Base-by-base conservation (phyloP, 2,888 invertebrate genomes). In the Stegana nigrithorax region DNA sequence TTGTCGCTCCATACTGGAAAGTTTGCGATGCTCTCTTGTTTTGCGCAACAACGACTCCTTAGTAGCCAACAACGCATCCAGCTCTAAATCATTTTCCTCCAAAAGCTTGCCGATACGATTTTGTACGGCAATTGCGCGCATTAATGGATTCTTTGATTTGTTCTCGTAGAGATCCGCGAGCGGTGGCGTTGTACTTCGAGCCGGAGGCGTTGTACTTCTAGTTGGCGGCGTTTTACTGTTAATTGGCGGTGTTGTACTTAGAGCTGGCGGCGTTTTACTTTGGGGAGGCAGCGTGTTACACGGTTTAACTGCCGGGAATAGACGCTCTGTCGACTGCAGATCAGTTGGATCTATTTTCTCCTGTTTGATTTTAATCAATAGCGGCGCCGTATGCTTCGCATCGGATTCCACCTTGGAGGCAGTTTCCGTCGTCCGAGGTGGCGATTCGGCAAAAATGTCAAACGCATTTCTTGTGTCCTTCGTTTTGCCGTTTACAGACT, bases 371-470 rank as follows among this genome's bases (percentile, higher is more conserved):
- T 36, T 36, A 36, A 10, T 36, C 36, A 21, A 5, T 10, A 8
- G n/a, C 19, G 57, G 27, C 10, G 39, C 25, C 10, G 57, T 39
- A 25, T 50, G 4, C 12, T 51, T 27, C 7, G 7, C 4, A 3
- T 51, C 14, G 26, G 14, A 6, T 27, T 51, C 2, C 27, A 5
- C 27, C 4, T 17, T 66, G 60, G 55, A n/a, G 26, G 50, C 26
- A 14, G 50, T 8, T 21, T 27, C 17, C 25, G 10, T 70, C 68
- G 66, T 61, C 75, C 73, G 71, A 67, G 81, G 75, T 50, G 81
- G 79, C 4, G 82, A 81, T 55, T 80, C 81, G 21, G 81, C 81
- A 60, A 81, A 83, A 68, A 81, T 81, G 64, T 83, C 81, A 36
- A 70, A 72, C 21, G 14, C 23, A 60, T 45, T 47, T 25, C 44